Evolutionary conservation across 2,888 invertebrate genomes (phyloP), one percentile per base, ranked within the genome.

Genomic region (Rhimphoctona megacephalus): DNA sequence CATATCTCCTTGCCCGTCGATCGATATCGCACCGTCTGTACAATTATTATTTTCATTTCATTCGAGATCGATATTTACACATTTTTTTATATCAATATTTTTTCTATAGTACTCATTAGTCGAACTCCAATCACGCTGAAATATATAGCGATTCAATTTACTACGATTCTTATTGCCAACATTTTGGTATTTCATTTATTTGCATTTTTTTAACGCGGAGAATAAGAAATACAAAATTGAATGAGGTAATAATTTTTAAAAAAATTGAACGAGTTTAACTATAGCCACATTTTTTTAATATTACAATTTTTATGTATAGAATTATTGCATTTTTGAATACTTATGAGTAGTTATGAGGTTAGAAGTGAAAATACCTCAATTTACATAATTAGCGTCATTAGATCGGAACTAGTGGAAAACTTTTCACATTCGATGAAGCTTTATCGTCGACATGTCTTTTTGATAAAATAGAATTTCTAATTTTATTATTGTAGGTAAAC

Each of bases 1-100:
- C 64, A 54, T 72, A 57, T 39, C 25, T 69, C 36, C 61, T 43
- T 57, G 67, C 57, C 57, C 67, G 33, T 78, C 79, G 78, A 87
- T 80, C 73, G 77, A 66, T 83, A 70, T 81, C 57, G 17, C 76
- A 39, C 61, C 61, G 30, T 66, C 49, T 25, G 52, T 64, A 46
- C 25, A 70, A 61, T 79, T 80, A 84, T 84, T 80, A 69, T 84
- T 76, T 57, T 33, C 14, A 69, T 70, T 81, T 85, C 66, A 17
- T 17, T 79, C 76, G 30, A 52, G 43, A 70, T 85, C 74, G 64
- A 70, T 77, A 85, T 76, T 76, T 80, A 61, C 72, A 64, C 70
- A 69, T 79, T 64, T 76, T 52, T 33, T 19, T 33, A 25, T 67
- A 14, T 7, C 25, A 52, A 79, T 84, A 64, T 61, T 74, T 69